These are phyloP conservation scores for Lepetodrilus schrolli DNA, from an alignment of 2,888 invertebrate genomes.

Conservation along the genomic window DNA sequence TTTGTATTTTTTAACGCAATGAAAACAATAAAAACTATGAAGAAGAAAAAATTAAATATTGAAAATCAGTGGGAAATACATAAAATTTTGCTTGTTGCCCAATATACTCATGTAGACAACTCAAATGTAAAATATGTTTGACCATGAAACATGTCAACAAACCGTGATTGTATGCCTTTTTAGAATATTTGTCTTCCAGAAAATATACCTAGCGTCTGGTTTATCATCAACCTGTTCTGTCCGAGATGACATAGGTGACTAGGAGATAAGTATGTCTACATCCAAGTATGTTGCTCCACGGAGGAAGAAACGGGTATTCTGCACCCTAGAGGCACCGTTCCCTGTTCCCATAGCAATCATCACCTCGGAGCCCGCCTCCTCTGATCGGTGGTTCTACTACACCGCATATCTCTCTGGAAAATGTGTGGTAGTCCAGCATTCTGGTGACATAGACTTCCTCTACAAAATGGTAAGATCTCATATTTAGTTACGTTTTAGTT, in stretches of 20 bases:
- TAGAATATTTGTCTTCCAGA: background rate
- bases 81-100: too few relatives aligned
- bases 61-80: too few relatives aligned
- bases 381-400: constrained; percentile 58
- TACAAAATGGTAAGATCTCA: constrained; percentile 60
- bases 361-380: constrained; percentile 42
- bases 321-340: constrained; percentile 54
- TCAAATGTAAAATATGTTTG: background rate
- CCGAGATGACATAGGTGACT: background rate
- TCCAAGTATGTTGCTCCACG: constrained; percentile 34
- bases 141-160: background rate
- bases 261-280: constrained; percentile 24
- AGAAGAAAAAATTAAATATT: too few relatives aligned
- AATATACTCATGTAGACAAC: too few relatives aligned
- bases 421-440: constrained; percentile 55
- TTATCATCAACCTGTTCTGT: too few relatives aligned
- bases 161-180: background rate
- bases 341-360: constrained; percentile 62
- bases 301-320: constrained; percentile 48
- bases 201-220: background rate
- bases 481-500: background rate
- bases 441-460: constrained; percentile 64
- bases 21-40: too few relatives aligned
- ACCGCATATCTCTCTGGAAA: constrained; percentile 55
- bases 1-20: too few relatives aligned